Evolutionary conservation across 1,140 invertebrate species (phyloP).

Genomic region (Copidosoma floridanum): DNA sequence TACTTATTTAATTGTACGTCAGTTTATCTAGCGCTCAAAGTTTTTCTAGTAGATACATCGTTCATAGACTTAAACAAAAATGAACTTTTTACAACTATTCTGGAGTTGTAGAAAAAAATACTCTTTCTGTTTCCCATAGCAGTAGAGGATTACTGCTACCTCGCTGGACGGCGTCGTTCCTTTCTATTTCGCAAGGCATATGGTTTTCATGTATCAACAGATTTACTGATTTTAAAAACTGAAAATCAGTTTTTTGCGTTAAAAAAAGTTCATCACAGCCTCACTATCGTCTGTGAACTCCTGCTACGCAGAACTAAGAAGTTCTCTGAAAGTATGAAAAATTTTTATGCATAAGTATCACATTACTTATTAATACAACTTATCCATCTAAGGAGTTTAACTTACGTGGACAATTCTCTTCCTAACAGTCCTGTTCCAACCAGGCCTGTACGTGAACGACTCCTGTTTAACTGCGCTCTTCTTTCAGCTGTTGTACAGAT

Average conservation of each 20-base stretch:
- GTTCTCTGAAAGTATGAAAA: constrained; percentile 50
- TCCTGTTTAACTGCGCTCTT: constrained; percentile 81
- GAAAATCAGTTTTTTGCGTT: constrained; percentile 27
- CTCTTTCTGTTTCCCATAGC: constrained; percentile 14
- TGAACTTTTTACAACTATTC: constrained; percentile 4
- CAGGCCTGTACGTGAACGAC: constrained; percentile 75
- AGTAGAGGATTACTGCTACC: constrained; percentile 21
- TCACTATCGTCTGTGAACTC: constrained; percentile 48
- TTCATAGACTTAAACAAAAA: neutral
- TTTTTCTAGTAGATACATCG: too few species aligned
- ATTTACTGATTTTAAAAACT: constrained; percentile 14
- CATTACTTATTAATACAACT: too few species aligned
- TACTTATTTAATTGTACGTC: neutral
- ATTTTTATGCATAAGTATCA: too few species aligned
- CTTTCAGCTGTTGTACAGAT: constrained; percentile 68
- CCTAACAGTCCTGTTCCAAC: constrained; percentile 60
- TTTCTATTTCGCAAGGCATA: constrained; percentile 23
- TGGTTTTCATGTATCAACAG: constrained; percentile 3
- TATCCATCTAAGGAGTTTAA: too few species aligned
- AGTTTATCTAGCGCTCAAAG: too few species aligned
- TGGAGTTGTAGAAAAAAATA: constrained; percentile 19
- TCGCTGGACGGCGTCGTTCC: constrained; percentile 22
- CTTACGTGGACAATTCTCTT: constrained; percentile 63
- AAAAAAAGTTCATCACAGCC: constrained; percentile 51
- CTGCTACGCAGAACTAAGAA: constrained; percentile 53